Conservation (phyloP, 2,797 vertebrate genomes). For the Myiothlypis chrysogaster region DNA sequence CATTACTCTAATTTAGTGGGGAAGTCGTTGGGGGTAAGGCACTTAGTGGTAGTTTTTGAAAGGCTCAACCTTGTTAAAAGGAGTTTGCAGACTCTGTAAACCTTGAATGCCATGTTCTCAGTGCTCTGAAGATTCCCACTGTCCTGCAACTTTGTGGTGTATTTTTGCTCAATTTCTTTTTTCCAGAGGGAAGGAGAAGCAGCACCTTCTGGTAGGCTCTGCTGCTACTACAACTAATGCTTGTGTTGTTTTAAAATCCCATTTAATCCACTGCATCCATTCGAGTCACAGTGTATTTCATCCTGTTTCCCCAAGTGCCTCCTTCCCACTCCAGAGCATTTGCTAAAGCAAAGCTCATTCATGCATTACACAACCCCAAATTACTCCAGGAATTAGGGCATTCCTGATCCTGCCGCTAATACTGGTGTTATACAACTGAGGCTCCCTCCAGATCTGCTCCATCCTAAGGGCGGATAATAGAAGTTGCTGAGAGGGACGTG, state of each 20-base stretch:
- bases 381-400: slow-evolving; percentile 52
- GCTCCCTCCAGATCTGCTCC: background rate
- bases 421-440: background rate
- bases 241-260: slow-evolving; percentile 37
- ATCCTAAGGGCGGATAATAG: background rate
- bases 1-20: slow-evolving; percentile 27
- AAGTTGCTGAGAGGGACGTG: background rate
- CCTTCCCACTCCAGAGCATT: background rate
- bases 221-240: background rate
- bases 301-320: background rate
- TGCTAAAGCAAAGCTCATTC: slow-evolving; percentile 32
- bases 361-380: background rate
- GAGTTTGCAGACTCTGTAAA: slow-evolving; percentile 9
- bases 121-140: background rate
- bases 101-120: background rate
- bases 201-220: background rate
- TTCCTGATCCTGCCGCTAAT: slow-evolving; percentile 47
- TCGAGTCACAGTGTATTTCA: background rate
- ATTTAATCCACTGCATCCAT: slow-evolving; percentile 34
- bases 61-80: slow-evolving; percentile 21
- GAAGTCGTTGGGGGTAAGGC: background rate
- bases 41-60: background rate
- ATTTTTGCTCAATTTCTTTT: slow-evolving; percentile 39
- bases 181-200: background rate
- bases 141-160: background rate